These are phyloP conservation scores for Arenaria interpres DNA, from an alignment of 2,113 vertebrate species.

Conservation along the genomic window DNA sequence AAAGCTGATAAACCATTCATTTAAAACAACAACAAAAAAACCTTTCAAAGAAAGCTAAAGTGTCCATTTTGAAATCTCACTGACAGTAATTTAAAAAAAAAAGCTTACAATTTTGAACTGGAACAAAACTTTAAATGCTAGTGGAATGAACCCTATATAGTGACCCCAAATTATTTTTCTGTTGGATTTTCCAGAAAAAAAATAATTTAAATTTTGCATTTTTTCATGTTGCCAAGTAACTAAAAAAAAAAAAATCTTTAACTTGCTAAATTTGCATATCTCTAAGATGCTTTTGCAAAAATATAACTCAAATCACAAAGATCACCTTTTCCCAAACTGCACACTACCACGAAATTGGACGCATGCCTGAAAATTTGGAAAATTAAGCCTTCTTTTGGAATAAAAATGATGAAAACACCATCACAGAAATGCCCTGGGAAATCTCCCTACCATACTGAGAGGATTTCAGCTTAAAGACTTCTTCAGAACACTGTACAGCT, in stretches of 20 bases:
- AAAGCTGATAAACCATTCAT: neutral
- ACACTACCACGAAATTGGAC: neutral
- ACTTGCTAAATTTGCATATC: neutral
- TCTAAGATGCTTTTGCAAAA: neutral
- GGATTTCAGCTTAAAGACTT: conserved; percentile 18
- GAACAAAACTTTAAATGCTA: neutral
- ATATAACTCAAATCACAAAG: neutral
- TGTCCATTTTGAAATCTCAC: neutral
- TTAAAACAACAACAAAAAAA: neutral
- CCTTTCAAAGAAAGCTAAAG: neutral
- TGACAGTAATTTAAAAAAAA: neutral
- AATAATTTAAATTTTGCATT: neutral
- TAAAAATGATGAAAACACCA: conserved; percentile 13
- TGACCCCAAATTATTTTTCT: neutral
- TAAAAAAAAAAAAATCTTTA: neutral
- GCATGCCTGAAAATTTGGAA: neutral
- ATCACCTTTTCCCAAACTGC: neutral
- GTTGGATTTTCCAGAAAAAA: neutral
- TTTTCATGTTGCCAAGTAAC: neutral
- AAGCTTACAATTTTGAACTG: neutral
- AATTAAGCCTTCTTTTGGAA: neutral
- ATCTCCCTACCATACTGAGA: neutral
- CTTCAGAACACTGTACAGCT: conserved; percentile 9
- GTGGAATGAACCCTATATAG: neutral
- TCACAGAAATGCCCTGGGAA: neutral